These are phyloP conservation scores for Hylomyscus alleni DNA, from an alignment of 2,797 vertebrate species.

Conservation along the genomic window DNA sequence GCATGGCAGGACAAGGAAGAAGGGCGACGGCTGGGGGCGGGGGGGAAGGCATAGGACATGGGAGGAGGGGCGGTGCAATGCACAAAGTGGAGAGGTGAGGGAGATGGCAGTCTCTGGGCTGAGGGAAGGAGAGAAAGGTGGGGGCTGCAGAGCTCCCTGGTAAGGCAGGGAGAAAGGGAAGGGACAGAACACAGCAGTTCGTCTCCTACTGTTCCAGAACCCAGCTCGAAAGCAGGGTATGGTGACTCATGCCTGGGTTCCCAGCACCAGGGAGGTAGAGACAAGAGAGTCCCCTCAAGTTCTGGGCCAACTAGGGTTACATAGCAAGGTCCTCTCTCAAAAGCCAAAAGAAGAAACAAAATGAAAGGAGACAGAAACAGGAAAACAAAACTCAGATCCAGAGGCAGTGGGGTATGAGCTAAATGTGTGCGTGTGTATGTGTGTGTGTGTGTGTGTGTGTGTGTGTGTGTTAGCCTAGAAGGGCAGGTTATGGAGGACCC, in stretches of 20 bases:
- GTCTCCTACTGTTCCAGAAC: not conserved
- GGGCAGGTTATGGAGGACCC: not conserved
- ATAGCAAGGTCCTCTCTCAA: not conserved
- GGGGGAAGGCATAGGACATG: not conserved
- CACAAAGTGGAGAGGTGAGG: not conserved
- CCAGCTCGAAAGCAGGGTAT: not conserved
- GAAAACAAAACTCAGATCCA: not conserved
- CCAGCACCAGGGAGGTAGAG: not conserved
- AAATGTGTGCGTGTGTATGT: not conserved
- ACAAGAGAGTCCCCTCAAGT: no score
- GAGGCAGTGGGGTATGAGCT: not conserved
- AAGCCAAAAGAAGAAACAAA: not conserved
- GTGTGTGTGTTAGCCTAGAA: not conserved
- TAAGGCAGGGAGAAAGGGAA: not conserved
- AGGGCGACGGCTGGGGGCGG: not conserved
- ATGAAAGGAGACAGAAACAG: not conserved
- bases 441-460: no score
- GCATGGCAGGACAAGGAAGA: constrained; percentile 42
- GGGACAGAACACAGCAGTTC: not conserved
- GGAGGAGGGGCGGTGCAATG: not conserved
- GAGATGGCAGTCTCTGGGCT: not conserved
- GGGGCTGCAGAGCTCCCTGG: not conserved
- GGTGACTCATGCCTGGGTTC: not conserved
- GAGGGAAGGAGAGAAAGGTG: not conserved
- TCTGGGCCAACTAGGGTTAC: not conserved